phyloP scores from a whole-genome alignment of 2,113 vertebrate species.

The Ammospiza caudacuta region DNA sequence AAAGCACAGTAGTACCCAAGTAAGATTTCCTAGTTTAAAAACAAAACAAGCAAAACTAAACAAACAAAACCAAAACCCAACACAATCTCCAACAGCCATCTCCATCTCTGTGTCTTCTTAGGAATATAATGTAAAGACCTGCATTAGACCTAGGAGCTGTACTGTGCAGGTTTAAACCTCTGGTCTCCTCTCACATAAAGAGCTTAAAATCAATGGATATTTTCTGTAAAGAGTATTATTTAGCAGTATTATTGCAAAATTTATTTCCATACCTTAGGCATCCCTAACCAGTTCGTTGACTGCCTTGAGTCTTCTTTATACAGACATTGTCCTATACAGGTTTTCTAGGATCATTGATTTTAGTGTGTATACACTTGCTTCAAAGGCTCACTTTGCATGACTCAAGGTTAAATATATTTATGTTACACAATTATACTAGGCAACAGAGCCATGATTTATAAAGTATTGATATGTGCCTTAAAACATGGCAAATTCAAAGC shows the following conservation, averaged over 20 bases:
- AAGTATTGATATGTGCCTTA: constrained; percentile 25
- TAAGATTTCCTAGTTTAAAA: not conserved
- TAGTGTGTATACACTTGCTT: not conserved
- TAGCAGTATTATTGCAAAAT: not conserved
- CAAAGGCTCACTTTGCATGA: constrained; percentile 34
- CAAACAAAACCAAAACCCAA: not conserved
- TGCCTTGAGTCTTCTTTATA: constrained; percentile 31
- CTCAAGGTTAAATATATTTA: constrained; percentile 56
- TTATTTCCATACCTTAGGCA: constrained; percentile 7
- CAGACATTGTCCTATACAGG: not conserved
- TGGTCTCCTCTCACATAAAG: not conserved
- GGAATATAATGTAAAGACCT: not conserved
- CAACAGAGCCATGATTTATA: constrained; percentile 5
- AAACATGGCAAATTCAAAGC: not conserved
- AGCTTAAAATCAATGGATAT: not conserved
- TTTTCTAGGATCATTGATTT: constrained; percentile 41
- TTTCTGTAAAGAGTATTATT: not conserved
- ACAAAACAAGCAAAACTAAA: not conserved
- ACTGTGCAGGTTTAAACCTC: not conserved
- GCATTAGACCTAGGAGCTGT: not conserved
- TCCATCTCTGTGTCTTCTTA: not conserved
- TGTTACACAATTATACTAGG: not conserved
- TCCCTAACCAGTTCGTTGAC: not conserved
- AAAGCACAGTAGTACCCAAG: not conserved
- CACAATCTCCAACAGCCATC: not conserved